Base-by-base conservation (phyloP, 2,797 vertebrate genomes). In the Miichthys miiuy region DNA sequence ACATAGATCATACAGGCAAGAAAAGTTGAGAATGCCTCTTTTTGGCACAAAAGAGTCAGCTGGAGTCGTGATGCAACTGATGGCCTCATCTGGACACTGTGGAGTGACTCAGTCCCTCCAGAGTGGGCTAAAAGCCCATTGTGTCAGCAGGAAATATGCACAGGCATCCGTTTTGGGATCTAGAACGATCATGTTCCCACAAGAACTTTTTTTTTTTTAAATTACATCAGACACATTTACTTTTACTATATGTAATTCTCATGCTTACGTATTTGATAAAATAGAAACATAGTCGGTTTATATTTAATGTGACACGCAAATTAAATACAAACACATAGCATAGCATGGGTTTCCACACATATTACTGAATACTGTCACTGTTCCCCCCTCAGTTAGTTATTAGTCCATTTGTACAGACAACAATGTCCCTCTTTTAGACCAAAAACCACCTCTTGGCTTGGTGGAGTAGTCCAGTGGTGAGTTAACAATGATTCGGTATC, bases 31-130 rank as follows among this genome's bases (percentile, higher is more conserved):
- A 58, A 71, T 44, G 62, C 48, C 51, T 76, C 38, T 71, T 79
- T 75, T 72, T 74, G 79, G 48, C 54, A 73, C 65, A 77, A 81
- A 68, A 68, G 11, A 75, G 57, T 84, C 52, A 55, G 69, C 47
- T 57, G 20, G 65, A 80, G 78, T 82, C 16, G 18, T 60, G 77
- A 75, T 58, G 70, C 27, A 57, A 54, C 58, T 54, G 63, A 61
- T n/a, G 56, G 66, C 58, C 52, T 83, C 50, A 57, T 72, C 62
- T 75, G 51, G 68, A 48, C 54, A 73, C 50, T 1, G 5, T 51
- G 57, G 52, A 60, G 51, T 10, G 52, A 72, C 55, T 27, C 56
- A 62, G 46, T 70, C 38, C 14, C 52, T 57, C 68, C 41, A n/a
- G 23, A 50, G 25, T 6, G 3, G 55, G 23, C 21, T 48, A 61